Evolutionary conservation across 1,140 invertebrate species (phyloP).

Genomic region (Scylla paramamosain): DNA sequence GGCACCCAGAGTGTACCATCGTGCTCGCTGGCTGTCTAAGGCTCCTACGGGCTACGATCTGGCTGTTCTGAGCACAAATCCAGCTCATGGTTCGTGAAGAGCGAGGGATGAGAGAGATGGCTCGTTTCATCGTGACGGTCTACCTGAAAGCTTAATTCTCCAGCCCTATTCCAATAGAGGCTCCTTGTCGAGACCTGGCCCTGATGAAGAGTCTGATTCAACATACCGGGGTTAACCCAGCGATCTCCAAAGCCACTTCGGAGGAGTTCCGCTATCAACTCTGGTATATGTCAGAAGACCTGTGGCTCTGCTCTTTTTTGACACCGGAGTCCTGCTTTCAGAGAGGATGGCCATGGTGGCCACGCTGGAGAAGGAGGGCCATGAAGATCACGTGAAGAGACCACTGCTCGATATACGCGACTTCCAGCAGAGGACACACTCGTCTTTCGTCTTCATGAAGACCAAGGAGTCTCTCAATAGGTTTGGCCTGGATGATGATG

Average conservation of each 20-base stretch:
- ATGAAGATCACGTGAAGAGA: constrained; percentile 23
- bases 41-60: neutral
- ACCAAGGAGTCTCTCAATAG: neutral
- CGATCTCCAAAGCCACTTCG: neutral
- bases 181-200: too few species aligned
- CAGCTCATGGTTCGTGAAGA: neutral
- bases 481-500: too few species aligned
- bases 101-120: too few species aligned
- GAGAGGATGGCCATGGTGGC: neutral
- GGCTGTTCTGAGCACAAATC: neutral
- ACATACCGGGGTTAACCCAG: neutral
- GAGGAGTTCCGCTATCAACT: neutral
- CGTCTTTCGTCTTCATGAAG: neutral
- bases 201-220: too few species aligned
- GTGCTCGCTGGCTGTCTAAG: neutral
- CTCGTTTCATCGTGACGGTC: too few species aligned
- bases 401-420: neutral
- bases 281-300: neutral
- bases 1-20: neutral
- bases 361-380: neutral
- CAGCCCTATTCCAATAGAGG: too few species aligned
- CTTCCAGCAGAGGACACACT: neutral
- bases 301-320: constrained; percentile 16
- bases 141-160: too few species aligned
- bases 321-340: neutral